Base-by-base conservation (phyloP, 2,113 vertebrate genomes). In the Prionailurus bengalensis region DNA sequence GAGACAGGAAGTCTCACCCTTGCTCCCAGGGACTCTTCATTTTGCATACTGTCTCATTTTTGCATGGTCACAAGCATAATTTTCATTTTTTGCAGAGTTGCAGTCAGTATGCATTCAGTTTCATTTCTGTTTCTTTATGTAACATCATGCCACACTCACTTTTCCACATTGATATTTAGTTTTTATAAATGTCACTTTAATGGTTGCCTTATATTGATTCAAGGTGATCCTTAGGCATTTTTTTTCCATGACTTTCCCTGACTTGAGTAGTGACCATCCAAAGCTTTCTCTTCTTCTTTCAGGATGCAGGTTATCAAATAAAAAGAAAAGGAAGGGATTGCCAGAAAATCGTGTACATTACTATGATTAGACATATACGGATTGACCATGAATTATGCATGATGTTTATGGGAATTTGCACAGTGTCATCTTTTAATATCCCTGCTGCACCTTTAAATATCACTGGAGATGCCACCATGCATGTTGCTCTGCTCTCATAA, bases 161-260 rank as follows among this genome's bases (percentile, higher is more conserved):
- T 95, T 96, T 61, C 82, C 76, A 89, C 33, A 36, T 33, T 91
- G 65, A 48, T 36, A 31, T 80, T 76, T 82, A 53, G 25, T 55
- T 96, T 92, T 89, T n/a, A 83, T 90, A 96, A 85, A 70, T 81
- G 12, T 53, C 36, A 48, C 55, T 87, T 79, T 91, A 80, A 17
- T 76, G 36, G 10, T 55, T 76, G 16, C 68, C 15, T 95, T 95
- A 27, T 48, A 29, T 76, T 74, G 39, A 83, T 83, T 65, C 86
- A 95, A 55, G 42, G 68, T 81, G 68, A 91, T 51, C 58, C 23
- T 87, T n/a, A 10, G 3, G 1, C 53, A 73, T 89, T 51, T 42
- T 80, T 66, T 87, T 45, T 6, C 12, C 3, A 7, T 51, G 9
- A 58, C 33, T 84, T 92, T 68, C 55, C 55, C 31, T 82, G 63